Percentiles rank a stretch among this genome's conserved stretches.
Evolutionary conservation across 64 coral and sea anemone species (phyloP).

Genomic region (Trachythela sp.): DNA sequence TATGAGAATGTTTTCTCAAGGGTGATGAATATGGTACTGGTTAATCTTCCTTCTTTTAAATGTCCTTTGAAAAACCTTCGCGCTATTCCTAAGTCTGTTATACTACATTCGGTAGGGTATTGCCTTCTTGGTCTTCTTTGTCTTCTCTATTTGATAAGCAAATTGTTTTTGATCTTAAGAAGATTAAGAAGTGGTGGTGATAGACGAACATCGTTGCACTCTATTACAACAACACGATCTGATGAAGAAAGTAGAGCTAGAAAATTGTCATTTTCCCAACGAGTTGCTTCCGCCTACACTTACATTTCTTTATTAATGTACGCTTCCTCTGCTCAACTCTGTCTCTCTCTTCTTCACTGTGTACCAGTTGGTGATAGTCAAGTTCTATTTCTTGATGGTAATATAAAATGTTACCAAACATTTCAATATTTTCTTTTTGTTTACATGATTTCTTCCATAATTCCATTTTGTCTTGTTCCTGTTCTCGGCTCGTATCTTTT

Average conservation of each 20-base stretch:
- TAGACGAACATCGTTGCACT: too few species aligned
- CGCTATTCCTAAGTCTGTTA: background rate
- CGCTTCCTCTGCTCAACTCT: background rate
- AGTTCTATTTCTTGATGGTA: conserved; percentile 4
- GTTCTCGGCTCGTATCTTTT: background rate
- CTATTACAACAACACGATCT: background rate
- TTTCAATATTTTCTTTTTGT: background rate
- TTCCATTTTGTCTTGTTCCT: background rate
- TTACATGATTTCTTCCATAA: background rate
- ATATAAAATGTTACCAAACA: background rate
- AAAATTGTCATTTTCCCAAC: background rate
- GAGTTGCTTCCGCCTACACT: background rate
- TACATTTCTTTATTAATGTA: background rate
- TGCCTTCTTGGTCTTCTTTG: background rate
- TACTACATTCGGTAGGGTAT: background rate
- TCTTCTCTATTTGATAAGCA: background rate
- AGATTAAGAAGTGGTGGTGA: background rate
- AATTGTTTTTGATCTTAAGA: background rate
- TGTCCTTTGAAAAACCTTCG: background rate
- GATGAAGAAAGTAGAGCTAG: background rate
- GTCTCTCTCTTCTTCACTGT: background rate
- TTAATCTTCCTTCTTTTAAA: background rate
- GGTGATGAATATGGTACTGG: background rate
- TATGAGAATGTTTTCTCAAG: background rate
- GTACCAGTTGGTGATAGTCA: background rate